Evolutionary conservation across 2,888 invertebrate species (phyloP), one percentile per base, ranked within the genome.

Genomic region (Acanthopleura granulata): DNA sequence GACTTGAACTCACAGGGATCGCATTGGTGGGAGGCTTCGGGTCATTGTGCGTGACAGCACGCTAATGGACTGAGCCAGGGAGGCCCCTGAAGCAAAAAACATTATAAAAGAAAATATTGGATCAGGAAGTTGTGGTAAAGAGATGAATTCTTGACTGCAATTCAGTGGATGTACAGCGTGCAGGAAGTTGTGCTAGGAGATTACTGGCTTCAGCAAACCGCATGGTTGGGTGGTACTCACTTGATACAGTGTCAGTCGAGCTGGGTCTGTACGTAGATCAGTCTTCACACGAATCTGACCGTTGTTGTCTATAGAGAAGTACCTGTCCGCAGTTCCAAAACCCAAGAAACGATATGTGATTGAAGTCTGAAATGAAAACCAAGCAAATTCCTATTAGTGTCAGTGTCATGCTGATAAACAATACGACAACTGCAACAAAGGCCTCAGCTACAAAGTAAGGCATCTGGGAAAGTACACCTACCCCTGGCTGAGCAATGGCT

Each of bases 401-500:
- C 3, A 57, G 22, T 22, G n/a, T 12, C 4, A 57, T 9, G 6
- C n/a, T n/a, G 14, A n/a, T 62, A 22, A 72, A 73, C 22, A 50
- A 14, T 71, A 30, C 27, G 25, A 30, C 49, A 27, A 49, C 3
- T n/a, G n/a, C n/a, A n/a, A 6, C 4, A 40, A 6, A 40, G 40
- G 9, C 40, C 9, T 3, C 40, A 40, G 40, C 40, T 40, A 9
- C 3, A 49, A 22, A 73, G 6, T 14, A 6, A 73, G 22, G 30
- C 25, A 18, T 29, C 62, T n/a, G 4, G 16, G 73, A 61, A 22
- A 29, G 1, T 40, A 27, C 16, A 72, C 78, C 78, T 75, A 83
- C 82, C 72, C 84, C 84, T 71, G 85, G 85, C 74, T 82, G 84
- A 18, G 85, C 85, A 15, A 79, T 74, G 1, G 82, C 76, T 49